Conservation (phyloP, 2,113 vertebrate species). For the Nyctibius bracteatus region DNA sequence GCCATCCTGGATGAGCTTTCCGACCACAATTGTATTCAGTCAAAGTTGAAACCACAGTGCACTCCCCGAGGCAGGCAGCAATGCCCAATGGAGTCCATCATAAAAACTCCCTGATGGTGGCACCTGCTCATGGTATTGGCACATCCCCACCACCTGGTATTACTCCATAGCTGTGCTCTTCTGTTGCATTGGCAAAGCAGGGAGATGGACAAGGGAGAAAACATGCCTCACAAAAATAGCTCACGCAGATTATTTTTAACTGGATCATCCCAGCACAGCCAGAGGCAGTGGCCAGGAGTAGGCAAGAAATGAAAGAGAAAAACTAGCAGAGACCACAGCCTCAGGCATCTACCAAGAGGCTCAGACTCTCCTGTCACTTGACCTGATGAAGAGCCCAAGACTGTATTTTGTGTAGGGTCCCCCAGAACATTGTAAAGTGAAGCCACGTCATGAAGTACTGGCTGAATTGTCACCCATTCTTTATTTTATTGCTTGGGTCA, state of each 20-base stretch:
- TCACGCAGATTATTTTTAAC: slow-evolving; percentile 14
- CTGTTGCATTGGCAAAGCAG: neutral
- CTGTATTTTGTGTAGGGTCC: neutral
- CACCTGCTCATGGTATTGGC: neutral
- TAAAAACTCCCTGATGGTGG: neutral
- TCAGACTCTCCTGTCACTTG: neutral
- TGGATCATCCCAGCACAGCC: neutral
- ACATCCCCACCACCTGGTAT: neutral
- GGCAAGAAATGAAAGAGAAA: neutral
- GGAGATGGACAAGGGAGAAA: neutral
- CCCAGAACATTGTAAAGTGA: neutral
- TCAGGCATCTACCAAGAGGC: neutral
- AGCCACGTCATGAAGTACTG: neutral
- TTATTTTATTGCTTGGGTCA: neutral
- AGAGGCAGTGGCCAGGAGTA: neutral
- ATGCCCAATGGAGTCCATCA: neutral
- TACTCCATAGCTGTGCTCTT: neutral
- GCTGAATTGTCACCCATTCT: neutral
- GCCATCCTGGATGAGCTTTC: neutral
- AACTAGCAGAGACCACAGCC: neutral
- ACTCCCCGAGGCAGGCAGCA: neutral
- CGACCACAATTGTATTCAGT: neutral
- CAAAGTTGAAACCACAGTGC: neutral
- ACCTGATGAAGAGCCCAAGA: neutral
- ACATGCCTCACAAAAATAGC: slow-evolving; percentile 1